These are phyloP conservation scores for Enteromius thamalakanensis DNA, from an alignment of 2,797 vertebrate species.

Conservation along the genomic window DNA sequence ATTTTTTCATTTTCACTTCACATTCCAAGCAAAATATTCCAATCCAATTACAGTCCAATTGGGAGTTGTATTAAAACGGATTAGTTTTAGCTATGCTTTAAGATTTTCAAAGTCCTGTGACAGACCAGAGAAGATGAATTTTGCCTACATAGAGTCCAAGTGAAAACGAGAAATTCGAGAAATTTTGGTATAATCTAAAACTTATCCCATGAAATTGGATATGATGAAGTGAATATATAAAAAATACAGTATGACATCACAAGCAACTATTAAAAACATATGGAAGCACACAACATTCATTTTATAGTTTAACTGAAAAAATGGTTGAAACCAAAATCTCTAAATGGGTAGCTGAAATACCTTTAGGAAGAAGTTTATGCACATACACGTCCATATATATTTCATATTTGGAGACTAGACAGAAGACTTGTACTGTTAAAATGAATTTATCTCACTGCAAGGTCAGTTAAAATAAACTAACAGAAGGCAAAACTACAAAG, in stretches of 20 bases:
- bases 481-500: too few species aligned
- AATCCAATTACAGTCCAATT: slow-evolving; percentile 48
- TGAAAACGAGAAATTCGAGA: neutral
- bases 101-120: neutral
- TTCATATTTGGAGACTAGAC: neutral
- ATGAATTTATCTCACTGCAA: neutral
- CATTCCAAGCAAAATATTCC: slow-evolving; percentile 21
- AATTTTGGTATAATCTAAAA: neutral
- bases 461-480: neutral
- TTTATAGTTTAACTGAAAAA: neutral
- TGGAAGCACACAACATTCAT: neutral
- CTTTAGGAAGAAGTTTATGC: neutral
- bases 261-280: slow-evolving; percentile 27
- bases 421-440: neutral
- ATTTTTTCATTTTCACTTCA: slow-evolving; percentile 34
- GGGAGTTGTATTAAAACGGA: slow-evolving; percentile 21
- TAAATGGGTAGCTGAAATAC: neutral
- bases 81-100: slow-evolving; percentile 20
- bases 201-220: neutral
- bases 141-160: neutral
- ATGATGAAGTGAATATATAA: neutral
- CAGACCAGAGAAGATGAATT: slow-evolving; percentile 18
- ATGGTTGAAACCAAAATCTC: neutral
- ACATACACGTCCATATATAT: neutral
- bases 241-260: neutral